Base-by-base conservation (phyloP, 1,140 invertebrate species). In the Euura lappo region DNA sequence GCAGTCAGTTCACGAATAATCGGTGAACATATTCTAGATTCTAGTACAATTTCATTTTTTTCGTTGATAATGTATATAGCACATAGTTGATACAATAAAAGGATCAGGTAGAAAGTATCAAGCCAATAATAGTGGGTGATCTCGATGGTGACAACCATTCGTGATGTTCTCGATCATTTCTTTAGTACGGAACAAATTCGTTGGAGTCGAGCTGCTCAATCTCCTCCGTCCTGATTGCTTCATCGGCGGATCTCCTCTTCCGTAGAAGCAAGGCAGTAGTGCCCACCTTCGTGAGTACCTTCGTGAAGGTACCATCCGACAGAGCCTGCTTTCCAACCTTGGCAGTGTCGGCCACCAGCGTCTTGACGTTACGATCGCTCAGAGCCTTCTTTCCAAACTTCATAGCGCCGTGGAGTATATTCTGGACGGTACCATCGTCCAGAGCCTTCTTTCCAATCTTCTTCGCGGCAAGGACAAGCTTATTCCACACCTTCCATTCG, bases 401-500 rank as follows among this genome's bases (percentile, higher is more conserved):
- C 8, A n/a, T n/a, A 60, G 8, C n/a, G 51, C 8, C 51, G 8
- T 10, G 4, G 3, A 60, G 10, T 11, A 60, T n/a, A 3, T 60
- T 60, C 8, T 2, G 3, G 8, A 68, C 66, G 42, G 44, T 28
- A 68, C 66, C 66, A 28, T 68, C 66, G 3, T 11, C 28, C 66
- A 68, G 3, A 13, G 66, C 66, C 44, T 68, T 4, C 10, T 68
- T 68, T 68, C 66, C 66, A 68, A 68, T 42, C 44, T 68, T 68
- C 28, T 68, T 42, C 28, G 10, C 44, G 44, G 66, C 66, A 5
- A 13, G 13, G 4, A 3, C 66, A 28, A 68, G 5, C 13, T 42
- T 28, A 42, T 44, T 11, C 13, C 11, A 28, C 11, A 2, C 28
- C 5, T 4, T 4, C 8, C 11, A 68, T 28, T 68, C 28, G 66